Evolutionary conservation across 2,888 invertebrate genomes (phyloP).

Genomic region (Drosophila picticornis): DNA sequence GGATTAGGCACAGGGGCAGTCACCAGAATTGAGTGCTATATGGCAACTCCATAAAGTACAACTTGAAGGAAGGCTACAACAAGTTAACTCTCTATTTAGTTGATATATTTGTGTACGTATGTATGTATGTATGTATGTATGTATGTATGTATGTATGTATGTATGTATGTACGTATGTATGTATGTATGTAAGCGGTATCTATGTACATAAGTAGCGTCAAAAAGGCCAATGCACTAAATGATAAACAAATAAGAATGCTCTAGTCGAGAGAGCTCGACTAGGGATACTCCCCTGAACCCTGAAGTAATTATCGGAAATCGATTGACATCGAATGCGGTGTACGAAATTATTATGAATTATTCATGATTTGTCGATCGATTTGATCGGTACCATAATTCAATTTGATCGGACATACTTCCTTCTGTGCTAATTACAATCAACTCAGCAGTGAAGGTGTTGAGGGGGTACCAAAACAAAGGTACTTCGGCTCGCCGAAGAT

Average conservation of each 20-base stretch:
- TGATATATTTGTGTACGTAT: constrained; percentile 6
- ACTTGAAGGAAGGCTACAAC: constrained; percentile 4
- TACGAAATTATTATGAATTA: background rate
- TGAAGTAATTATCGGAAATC: background rate
- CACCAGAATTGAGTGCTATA: constrained; percentile 6
- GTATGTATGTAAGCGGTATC: background rate
- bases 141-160: no score
- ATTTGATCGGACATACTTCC: background rate
- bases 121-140: background rate
- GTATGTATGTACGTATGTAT: background rate
- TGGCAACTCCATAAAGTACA: constrained; percentile 10
- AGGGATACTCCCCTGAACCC: background rate
- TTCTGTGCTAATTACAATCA: background rate
- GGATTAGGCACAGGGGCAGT: constrained; percentile 23
- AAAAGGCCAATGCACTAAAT: constrained; percentile 22
- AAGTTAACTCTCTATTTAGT: constrained; percentile 5
- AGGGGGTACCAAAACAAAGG: background rate
- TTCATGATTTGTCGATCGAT: background rate
- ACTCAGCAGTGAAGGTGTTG: background rate
- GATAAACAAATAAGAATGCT: background rate
- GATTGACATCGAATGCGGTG: background rate
- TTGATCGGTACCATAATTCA: background rate
- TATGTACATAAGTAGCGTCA: constrained; percentile 16
- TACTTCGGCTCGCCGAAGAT: constrained; percentile 7
- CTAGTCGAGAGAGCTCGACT: background rate